Conservation (phyloP, 2,113 vertebrate genomes). For the Edolisoma coerulescens region DNA sequence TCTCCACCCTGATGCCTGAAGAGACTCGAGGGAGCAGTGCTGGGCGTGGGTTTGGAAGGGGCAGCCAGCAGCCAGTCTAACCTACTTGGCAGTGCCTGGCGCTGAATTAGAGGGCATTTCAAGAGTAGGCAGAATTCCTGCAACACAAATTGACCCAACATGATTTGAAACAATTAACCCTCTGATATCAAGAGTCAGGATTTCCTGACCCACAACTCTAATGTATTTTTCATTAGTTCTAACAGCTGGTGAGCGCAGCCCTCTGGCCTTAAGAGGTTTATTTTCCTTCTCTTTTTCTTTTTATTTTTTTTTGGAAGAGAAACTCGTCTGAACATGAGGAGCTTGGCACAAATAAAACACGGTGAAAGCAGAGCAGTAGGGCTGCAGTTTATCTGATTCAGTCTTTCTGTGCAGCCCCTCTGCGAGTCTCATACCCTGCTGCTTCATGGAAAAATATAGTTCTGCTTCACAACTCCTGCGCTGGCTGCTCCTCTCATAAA, state of each 20-base stretch:
- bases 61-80: background rate
- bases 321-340: background rate
- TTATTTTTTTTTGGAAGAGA: slow-evolving; percentile 3
- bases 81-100: background rate
- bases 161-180: slow-evolving; percentile 70
- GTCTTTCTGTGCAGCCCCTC: background rate
- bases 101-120: slow-evolving; percentile 53
- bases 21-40: background rate
- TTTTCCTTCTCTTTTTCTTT: background rate
- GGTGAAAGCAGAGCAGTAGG: background rate
- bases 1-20: background rate
- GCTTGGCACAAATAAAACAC: background rate
- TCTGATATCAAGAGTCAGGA: slow-evolving; percentile 63
- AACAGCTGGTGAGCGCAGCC: slow-evolving; percentile 61
- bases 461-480: background rate
- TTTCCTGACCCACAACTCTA: slow-evolving; percentile 65
- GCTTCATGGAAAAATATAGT: background rate
- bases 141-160: slow-evolving; percentile 50
- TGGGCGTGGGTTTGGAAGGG: background rate
- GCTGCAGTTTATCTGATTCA: background rate
- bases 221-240: slow-evolving; percentile 70
- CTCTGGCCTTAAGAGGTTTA: slow-evolving; percentile 61
- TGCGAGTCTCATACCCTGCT: background rate
- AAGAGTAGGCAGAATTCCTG: slow-evolving; percentile 49
- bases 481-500: background rate